These are phyloP conservation scores for Oriolus oriolus DNA, from an alignment of 2,113 vertebrate species.

Conservation along the genomic window DNA sequence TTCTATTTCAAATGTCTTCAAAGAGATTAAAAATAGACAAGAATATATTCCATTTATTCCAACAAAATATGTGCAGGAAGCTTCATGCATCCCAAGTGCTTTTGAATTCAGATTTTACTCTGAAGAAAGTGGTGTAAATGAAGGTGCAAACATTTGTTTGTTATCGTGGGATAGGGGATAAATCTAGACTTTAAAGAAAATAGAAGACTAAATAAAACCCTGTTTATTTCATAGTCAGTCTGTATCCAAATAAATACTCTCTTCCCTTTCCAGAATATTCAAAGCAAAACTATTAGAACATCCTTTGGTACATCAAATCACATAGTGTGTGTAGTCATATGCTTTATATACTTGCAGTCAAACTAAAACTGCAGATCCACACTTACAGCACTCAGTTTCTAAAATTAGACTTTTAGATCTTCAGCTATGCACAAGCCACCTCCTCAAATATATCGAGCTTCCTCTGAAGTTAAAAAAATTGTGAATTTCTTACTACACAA, in stretches of 20 bases:
- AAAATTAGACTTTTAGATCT: conserved; percentile 23
- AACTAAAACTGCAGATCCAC: background rate
- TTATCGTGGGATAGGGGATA: background rate
- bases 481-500: background rate
- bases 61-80: background rate
- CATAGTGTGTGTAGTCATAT: background rate
- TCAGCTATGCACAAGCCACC: background rate
- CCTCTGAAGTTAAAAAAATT: background rate
- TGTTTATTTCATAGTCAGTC: background rate
- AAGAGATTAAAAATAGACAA: background rate
- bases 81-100: background rate
- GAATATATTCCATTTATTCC: background rate
- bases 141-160: background rate
- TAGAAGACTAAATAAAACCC: background rate
- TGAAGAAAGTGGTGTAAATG: background rate
- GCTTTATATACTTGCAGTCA: background rate
- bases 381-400: conserved; percentile 3
- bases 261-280: background rate
- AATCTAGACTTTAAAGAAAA: background rate
- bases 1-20: background rate
- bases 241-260: background rate
- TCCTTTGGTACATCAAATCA: background rate
- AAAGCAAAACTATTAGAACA: background rate
- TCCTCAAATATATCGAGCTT: background rate
- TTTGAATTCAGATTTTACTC: background rate